Conservation (phyloP, 2,113 vertebrate genomes). For the Anas platyrhynchos region DNA sequence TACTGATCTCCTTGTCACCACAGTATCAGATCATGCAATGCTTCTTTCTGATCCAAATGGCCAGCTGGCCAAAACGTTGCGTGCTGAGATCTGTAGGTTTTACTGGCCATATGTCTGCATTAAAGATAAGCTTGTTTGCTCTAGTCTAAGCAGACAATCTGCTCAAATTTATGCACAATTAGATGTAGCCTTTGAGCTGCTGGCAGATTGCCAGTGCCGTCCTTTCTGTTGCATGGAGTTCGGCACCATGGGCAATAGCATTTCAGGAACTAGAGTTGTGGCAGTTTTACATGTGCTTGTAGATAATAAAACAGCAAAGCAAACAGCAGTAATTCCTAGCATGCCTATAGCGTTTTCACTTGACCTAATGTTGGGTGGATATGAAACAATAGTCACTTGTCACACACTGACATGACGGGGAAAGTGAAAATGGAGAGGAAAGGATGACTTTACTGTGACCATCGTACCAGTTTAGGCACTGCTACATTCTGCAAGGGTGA, state of each 20-base stretch:
- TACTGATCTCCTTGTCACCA: constrained; percentile 27
- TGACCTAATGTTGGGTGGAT: not conserved
- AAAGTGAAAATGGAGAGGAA: not conserved
- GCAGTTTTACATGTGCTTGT: constrained; percentile 4
- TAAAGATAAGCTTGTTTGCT: constrained; percentile 68
- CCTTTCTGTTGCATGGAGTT: not conserved
- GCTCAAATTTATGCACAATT: constrained; percentile 64
- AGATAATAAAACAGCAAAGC: constrained; percentile 9
- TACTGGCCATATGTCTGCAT: constrained; percentile 63
- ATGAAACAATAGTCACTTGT: not conserved
- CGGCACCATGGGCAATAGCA: not conserved
- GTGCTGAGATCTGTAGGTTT: constrained; percentile 65
- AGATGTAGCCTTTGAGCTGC: constrained; percentile 49
- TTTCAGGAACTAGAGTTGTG: constrained; percentile 7
- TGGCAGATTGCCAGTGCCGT: not conserved
- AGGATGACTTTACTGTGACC: not conserved
- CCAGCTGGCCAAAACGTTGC: constrained; percentile 41
- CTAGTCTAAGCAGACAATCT: constrained; percentile 60
- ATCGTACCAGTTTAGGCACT: not conserved
- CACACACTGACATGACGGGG: not conserved
- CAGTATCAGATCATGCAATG: constrained; percentile 10
- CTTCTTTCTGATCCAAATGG: constrained; percentile 42
- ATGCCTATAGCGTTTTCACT: not conserved
- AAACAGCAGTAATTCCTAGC: constrained; percentile 26
- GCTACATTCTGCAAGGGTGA: not conserved